These are phyloP conservation scores for Suricata suricatta DNA, from an alignment of 2,113 vertebrate species.

Conservation along the genomic window DNA sequence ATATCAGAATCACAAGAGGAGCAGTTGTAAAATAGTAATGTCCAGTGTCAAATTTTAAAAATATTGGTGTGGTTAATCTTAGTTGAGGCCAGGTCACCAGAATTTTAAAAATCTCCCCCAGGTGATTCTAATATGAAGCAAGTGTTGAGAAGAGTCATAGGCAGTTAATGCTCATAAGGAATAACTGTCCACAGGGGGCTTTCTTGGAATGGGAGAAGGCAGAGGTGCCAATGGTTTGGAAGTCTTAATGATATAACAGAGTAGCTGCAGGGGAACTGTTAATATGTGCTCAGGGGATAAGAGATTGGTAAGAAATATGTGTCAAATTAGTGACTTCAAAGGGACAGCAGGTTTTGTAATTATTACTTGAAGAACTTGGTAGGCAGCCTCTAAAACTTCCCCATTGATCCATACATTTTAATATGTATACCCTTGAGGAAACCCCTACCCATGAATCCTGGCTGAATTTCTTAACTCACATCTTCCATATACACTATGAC, in stretches of 20 bases:
- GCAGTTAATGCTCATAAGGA: not conserved
- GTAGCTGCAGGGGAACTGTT: not conserved
- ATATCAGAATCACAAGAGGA: not conserved
- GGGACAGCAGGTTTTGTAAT: not conserved
- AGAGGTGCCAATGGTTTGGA: not conserved
- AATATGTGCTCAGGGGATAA: not conserved
- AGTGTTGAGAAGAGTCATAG: not conserved
- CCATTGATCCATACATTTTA: not conserved
- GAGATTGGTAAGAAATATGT: not conserved
- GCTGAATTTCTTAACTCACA: not conserved
- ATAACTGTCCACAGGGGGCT: not conserved
- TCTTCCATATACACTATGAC: not conserved
- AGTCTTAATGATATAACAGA: not conserved
- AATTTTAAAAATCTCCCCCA: not conserved
- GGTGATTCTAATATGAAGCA: not conserved
- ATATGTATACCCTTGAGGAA: not conserved
- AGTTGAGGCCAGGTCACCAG: rapidly evolving
- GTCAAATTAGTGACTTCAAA: not conserved
- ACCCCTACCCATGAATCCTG: not conserved
- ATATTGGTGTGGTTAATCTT: not conserved
- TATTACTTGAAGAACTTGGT: not conserved
- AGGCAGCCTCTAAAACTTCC: not conserved
- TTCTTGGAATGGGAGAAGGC: not conserved
- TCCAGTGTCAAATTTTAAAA: not conserved
- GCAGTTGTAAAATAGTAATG: not conserved